phyloP scores from a whole-genome alignment of 2,113 vertebrate species.

The Chlamydotis undulata region DNA sequence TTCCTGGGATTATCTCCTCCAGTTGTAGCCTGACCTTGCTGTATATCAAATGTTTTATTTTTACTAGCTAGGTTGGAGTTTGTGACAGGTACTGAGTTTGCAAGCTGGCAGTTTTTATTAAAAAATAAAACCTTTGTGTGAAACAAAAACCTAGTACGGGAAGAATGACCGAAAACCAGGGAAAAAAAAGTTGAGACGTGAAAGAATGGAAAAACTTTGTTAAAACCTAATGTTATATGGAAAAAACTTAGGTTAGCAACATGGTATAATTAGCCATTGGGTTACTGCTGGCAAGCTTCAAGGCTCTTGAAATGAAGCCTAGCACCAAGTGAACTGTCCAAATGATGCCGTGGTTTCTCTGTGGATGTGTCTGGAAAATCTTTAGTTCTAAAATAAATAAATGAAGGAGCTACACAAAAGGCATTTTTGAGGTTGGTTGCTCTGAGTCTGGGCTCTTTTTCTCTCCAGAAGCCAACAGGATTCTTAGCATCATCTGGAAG shows the following conservation, averaged over 20 bases:
- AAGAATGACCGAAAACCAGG: background rate
- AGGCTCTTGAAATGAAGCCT: constrained; percentile 44
- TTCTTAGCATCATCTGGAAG: constrained; percentile 43
- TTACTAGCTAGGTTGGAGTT: background rate
- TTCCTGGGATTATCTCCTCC: background rate
- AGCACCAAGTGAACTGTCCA: background rate
- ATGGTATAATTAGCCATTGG: constrained; percentile 33
- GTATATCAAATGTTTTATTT: background rate
- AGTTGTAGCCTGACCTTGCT: background rate
- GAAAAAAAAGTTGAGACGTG: background rate
- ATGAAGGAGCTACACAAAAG: constrained; percentile 28
- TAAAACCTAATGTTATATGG: constrained; percentile 24
- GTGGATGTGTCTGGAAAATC: constrained; percentile 55
- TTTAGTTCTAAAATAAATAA: constrained; percentile 47
- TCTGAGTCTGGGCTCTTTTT: background rate
- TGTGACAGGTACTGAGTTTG: background rate
- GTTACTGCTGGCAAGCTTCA: constrained; percentile 18
- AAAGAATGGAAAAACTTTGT: constrained; percentile 53
- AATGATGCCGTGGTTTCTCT: constrained; percentile 51
- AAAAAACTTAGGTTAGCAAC: constrained; percentile 47
- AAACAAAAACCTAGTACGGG: background rate
- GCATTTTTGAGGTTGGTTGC: constrained; percentile 38
- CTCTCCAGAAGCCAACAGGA: background rate
- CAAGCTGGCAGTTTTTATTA: background rate
- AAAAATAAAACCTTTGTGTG: background rate